Conservation (phyloP, 2,888 invertebrate species). For the Drosophila kokeensis region DNA sequence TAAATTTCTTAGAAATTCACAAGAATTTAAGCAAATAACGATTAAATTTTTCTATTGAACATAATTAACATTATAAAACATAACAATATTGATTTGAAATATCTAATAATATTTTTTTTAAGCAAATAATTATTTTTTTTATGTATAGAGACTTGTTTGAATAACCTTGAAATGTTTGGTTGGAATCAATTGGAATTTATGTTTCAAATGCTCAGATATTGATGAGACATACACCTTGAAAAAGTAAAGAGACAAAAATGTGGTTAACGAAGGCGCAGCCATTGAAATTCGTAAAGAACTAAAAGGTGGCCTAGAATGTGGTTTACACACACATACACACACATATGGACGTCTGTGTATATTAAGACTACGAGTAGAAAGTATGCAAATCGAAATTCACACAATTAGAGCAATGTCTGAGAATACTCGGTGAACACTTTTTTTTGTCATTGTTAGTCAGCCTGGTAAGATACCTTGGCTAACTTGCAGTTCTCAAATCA, state of each 20-base stretch:
- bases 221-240: not conserved
- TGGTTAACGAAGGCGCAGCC: slow-evolving; percentile 56
- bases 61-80: not conserved
- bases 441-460: not conserved
- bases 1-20: not conserved
- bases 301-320: slow-evolving; percentile 22
- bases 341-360: not conserved
- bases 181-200: not conserved
- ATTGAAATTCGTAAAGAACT: slow-evolving; percentile 26
- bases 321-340: slow-evolving; percentile 10
- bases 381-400: slow-evolving; percentile 36
- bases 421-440: slow-evolving; percentile 1
- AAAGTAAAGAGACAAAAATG: slow-evolving; percentile 34
- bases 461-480: slow-evolving; percentile 12
- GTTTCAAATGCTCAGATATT: not conserved
- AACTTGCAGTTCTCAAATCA: slow-evolving; percentile 17
- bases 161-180: not conserved
- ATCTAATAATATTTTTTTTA: not conserved
- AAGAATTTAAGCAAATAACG: not conserved
- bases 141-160: too few relatives aligned
- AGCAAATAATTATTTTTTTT: not conserved
- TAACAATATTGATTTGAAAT: not conserved
- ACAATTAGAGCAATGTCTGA: slow-evolving; percentile 51
- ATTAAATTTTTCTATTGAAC: not conserved
- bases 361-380: not conserved